Evolutionary conservation across 2,113 vertebrate species (phyloP), one percentile per base, ranked within the genome.

Genomic region (Chionodraco myersi): DNA sequence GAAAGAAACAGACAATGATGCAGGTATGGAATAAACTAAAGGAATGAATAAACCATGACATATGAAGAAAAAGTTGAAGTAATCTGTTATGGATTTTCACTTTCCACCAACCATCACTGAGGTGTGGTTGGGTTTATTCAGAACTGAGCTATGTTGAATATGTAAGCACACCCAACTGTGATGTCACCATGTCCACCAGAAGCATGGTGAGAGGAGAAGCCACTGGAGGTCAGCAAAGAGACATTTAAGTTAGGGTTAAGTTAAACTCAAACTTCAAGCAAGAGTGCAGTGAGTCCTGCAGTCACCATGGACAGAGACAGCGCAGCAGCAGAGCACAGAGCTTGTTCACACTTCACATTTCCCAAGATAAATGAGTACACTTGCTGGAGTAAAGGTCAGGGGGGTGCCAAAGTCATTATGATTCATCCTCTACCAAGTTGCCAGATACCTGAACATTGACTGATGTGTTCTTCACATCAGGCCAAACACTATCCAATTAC

Each of bases 301-400:
- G 48, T 63, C 77, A 64, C 59, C 76, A 71, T 48, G 76, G 76
- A 84, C 47, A 84, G 76, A 58, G 71, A 53, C 71, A 65, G 51
- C 36, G 71, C 57, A 66, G 54, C 54, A 60, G 56, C 62, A 61
- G 78, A 48, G 36, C 16, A 47, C 62, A 68, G 56, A 74, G 52
- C 4, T 12, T 5, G 30, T 21, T 72, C 59, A 30, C 23, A 26
- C 36, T 30, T 44, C 23, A 36, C 57, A 13, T 49, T 6, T 47
- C 36, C 10, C 48, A 49, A 72, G 56, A 3, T 15, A 15, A 36
- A 2, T 16, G 4, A 14, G 36, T 44, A 4, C 6, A 45, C 45
- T 3, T 66, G 1, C 10, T 51, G 45, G 45, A 48, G 6, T 44
- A 49, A 49, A 49, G 23, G 8, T 48, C 63, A 65, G 14, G 3